Percentiles rank a stretch among this genome's conserved stretches.
Conservation (phyloP, 2,888 invertebrate genomes). For the Panzeria rudis region DNA sequence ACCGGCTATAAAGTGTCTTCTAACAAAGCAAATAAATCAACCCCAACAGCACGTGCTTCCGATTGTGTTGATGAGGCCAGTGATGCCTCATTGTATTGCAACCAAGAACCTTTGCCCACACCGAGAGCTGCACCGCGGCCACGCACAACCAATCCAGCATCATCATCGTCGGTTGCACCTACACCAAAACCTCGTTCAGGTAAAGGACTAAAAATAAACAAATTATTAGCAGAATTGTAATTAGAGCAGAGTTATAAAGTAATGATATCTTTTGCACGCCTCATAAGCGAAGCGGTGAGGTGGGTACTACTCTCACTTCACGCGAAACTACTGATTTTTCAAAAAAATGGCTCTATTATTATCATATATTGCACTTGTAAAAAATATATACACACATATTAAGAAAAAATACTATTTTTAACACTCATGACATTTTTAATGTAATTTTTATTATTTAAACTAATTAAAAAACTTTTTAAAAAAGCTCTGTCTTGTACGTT, state of each 20-base stretch:
- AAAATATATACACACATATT: too few relatives aligned
- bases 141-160: constrained; percentile 49
- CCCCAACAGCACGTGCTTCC: constrained; percentile 75
- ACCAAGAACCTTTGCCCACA: constrained; percentile 79
- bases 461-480: too few relatives aligned
- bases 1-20: constrained; percentile 73
- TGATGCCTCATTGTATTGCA: constrained; percentile 81
- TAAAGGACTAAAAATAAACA: constrained; percentile 74
- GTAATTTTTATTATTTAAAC: too few relatives aligned
- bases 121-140: constrained; percentile 82
- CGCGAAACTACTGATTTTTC: too few relatives aligned
- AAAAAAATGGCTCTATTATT: too few relatives aligned
- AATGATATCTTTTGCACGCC: background rate
- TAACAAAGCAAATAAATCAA: constrained; percentile 58
- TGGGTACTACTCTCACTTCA: too few relatives aligned
- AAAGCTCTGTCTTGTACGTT: background rate
- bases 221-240: background rate
- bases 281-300: too few relatives aligned
- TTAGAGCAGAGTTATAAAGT: constrained; percentile 25
- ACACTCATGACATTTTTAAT: too few relatives aligned
- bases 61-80: constrained; percentile 83
- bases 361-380: too few relatives aligned
- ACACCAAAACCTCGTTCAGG: constrained; percentile 83
- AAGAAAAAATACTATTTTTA: too few relatives aligned
- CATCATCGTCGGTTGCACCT: constrained; percentile 75